Base-by-base conservation (phyloP, 1,140 invertebrate species). In the Temnothorax curvispinosus region DNA sequence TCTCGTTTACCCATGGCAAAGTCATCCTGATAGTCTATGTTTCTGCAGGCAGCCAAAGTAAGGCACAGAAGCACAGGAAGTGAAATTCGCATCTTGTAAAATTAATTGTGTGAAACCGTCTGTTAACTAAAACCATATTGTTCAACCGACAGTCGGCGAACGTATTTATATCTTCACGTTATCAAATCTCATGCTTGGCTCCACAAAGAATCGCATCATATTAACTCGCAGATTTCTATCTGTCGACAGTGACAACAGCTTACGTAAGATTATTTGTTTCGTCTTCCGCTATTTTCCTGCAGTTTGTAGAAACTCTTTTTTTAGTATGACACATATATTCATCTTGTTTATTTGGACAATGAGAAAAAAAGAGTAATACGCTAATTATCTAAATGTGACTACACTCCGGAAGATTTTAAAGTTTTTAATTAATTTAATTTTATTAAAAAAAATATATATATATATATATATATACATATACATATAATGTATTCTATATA, bases 191-290 rank as follows among this genome's bases (percentile, higher is more conserved):
- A 2, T 2, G 13, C 4, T 41, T 58, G 4, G 3, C 75, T 88
- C 38, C 6, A 21, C 15, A 62, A 77, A 82, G 21, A 69, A 52
- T 38, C 52, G 52, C n/a, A 62, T 58, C 18, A 27, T 21, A 13
- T 86, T 18, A 88, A 64, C n/a, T 74, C 27, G 0, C 8, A 60
- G 80, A 89, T 88, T 38, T 60, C 15, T 71, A 85, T 64, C 69
- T 4, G 27, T 15, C 9, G 47, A 38, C 21, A 6, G 1, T 64
- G 65, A 67, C 62, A 84, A 86, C 44, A 75, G 41, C 47, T 91
- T 92, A 91, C 21, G 50, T 88, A 92, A 92, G 65, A 11, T 69
- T 82, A 64, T 88, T 87, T 87, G 47, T 58, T n/a, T 81, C 13
- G 27, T 77, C 50, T 27, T 56, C 7, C 8, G 9, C 27, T 44